These are phyloP conservation scores for Odontamblyopus lacepedii DNA, from an alignment of 2,797 vertebrate species.

Conservation along the genomic window DNA sequence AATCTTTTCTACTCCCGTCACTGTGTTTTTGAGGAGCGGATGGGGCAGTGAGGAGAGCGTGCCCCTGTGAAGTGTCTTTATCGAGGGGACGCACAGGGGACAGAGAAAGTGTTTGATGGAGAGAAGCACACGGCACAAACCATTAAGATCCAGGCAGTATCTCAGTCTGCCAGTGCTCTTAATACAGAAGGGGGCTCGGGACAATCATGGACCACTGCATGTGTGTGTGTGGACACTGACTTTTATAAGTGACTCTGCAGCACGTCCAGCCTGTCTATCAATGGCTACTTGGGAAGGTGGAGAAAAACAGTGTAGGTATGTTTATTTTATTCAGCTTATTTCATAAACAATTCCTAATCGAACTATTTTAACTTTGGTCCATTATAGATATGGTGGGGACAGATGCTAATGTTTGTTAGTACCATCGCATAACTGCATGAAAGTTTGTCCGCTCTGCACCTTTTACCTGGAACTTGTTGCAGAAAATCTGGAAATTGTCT, in stretches of 20 bases:
- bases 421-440: too few species aligned
- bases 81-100: slow-evolving; percentile 66
- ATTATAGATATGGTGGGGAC: too few species aligned
- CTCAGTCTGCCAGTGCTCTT: slow-evolving; percentile 70
- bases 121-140: slow-evolving; percentile 76
- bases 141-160: slow-evolving; percentile 80
- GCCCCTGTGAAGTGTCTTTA: slow-evolving; percentile 79
- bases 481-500: too few species aligned
- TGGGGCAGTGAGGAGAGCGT: slow-evolving; percentile 67
- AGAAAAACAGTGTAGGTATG: neutral
- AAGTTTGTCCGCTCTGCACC: too few species aligned
- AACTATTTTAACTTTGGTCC: too few species aligned
- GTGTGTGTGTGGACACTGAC: slow-evolving; percentile 50
- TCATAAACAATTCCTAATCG: neutral
- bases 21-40: slow-evolving; percentile 46
- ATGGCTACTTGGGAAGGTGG: slow-evolving; percentile 5
- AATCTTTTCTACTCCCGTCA: slow-evolving; percentile 34
- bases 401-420: too few species aligned
- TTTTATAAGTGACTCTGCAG: slow-evolving; percentile 36
- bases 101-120: slow-evolving; percentile 71
- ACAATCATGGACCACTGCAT: slow-evolving; percentile 43
- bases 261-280: slow-evolving; percentile 12
- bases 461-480: too few species aligned
- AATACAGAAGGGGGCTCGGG: slow-evolving; percentile 59
- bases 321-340: neutral